These are phyloP conservation scores for Cervus canadensis DNA, from an alignment of 2,113 vertebrate genomes.

Conservation along the genomic window DNA sequence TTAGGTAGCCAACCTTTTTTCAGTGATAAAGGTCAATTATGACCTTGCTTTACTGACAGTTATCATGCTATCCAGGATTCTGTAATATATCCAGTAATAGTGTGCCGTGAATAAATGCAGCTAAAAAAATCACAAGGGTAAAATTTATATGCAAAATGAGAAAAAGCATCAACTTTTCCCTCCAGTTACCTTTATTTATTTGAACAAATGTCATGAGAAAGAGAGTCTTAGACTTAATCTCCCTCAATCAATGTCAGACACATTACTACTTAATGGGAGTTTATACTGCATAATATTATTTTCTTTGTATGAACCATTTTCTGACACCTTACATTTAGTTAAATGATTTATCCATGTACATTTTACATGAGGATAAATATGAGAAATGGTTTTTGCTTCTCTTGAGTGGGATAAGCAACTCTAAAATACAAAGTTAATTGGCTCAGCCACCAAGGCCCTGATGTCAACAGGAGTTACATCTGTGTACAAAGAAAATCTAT, in stretches of 20 bases:
- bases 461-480: not conserved
- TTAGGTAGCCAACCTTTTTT: slow-evolving; percentile 81
- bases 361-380: slow-evolving; percentile 78
- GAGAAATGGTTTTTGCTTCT: slow-evolving; percentile 75
- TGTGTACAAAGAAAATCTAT: not conserved
- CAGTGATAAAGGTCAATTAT: slow-evolving; percentile 81
- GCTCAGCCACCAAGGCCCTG: not conserved
- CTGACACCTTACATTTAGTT: slow-evolving; percentile 83
- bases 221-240: slow-evolving; percentile 83
- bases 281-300: slow-evolving; percentile 84
- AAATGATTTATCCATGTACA: slow-evolving; percentile 79
- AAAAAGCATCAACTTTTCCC: slow-evolving; percentile 76
- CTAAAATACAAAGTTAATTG: slow-evolving; percentile 64
- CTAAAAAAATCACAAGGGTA: slow-evolving; percentile 73
- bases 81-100: slow-evolving; percentile 75
- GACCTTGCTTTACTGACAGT: slow-evolving; percentile 80
- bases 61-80: slow-evolving; percentile 77
- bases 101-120: slow-evolving; percentile 74
- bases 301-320: slow-evolving; percentile 81
- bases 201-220: slow-evolving; percentile 83
- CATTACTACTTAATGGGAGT: slow-evolving; percentile 84
- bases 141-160: slow-evolving; percentile 80
- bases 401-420: slow-evolving; percentile 65
- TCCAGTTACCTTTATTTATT: slow-evolving; percentile 81
- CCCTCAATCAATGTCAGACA: slow-evolving; percentile 85